phyloP scores from a whole-genome alignment of 2,888 invertebrate genomes.

The Esperia sulphurella region DNA sequence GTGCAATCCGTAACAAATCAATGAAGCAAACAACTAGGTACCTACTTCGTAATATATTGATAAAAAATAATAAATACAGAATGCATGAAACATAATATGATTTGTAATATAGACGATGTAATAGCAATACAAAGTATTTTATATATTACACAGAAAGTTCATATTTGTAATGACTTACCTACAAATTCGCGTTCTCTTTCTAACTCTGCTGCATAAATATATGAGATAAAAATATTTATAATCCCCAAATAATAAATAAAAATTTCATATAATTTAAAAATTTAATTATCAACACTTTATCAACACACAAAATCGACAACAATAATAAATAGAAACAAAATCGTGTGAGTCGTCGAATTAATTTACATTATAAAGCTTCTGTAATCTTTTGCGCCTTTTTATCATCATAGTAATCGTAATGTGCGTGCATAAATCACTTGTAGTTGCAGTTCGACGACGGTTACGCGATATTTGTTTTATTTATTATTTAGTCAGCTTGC shows the following conservation, averaged over 20 bases:
- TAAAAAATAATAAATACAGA: constrained; percentile 3
- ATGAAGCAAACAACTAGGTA: constrained; percentile 11
- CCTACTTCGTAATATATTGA: constrained; percentile 4
- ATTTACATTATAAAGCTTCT: no score
- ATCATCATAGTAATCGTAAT: no score
- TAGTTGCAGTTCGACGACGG: background rate
- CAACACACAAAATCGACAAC: no score
- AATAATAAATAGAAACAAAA: no score
- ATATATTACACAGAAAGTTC: background rate
- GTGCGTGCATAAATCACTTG: background rate
- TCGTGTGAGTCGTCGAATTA: no score
- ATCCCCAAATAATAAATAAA: no score
- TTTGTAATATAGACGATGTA: constrained; percentile 2
- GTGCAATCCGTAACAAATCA: constrained; percentile 6
- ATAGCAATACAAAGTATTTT: background rate
- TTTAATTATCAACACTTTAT: no score
- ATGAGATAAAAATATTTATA: no score
- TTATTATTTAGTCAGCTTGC: constrained; percentile 23
- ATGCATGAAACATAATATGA: constrained; percentile 3
- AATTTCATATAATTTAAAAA: no score
- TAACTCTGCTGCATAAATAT: no score
- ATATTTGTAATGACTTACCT: background rate
- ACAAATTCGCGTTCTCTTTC: no score
- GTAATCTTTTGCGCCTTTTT: no score
- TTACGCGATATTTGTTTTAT: constrained; percentile 24